A percentile compares a stretch with the other conserved stretches of the same genome.
phyloP scores from a whole-genome alignment of 2,797 vertebrate species.

The Balearica regulorum region DNA sequence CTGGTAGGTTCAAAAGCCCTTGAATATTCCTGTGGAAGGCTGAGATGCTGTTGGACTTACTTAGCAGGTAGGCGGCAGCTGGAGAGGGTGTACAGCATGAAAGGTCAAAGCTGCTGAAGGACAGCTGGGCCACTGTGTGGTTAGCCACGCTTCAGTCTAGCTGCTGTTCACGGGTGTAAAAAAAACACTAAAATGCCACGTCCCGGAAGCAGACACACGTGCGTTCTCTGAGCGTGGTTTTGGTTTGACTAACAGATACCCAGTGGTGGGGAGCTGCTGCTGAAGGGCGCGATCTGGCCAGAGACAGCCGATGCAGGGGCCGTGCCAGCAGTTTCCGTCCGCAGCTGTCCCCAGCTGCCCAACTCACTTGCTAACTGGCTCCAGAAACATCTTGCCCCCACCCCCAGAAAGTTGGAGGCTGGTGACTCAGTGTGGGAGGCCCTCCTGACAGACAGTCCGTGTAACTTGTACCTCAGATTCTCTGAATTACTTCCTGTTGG shows the following conservation, averaged over 20 bases:
- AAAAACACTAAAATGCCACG: background rate
- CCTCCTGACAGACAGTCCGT: fast-evolving
- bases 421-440: background rate
- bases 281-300: background rate
- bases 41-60: background rate
- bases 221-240: fast-evolving
- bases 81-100: background rate
- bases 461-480: background rate
- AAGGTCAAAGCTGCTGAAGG: background rate
- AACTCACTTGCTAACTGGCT: background rate
- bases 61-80: background rate
- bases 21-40: background rate
- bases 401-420: background rate
- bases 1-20: background rate
- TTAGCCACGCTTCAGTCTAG: background rate
- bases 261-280: fast-evolving
- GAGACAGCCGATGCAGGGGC: background rate
- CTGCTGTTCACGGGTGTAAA: background rate
- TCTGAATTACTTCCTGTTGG: background rate
- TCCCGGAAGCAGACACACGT: background rate
- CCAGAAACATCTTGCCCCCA: background rate
- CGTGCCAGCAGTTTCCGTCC: background rate
- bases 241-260: background rate
- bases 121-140: background rate
- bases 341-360: fast-evolving